Evolutionary conservation across 2,113 vertebrate genomes (phyloP), one percentile per base, ranked within the genome.

Genomic region (Microtus ochrogaster): DNA sequence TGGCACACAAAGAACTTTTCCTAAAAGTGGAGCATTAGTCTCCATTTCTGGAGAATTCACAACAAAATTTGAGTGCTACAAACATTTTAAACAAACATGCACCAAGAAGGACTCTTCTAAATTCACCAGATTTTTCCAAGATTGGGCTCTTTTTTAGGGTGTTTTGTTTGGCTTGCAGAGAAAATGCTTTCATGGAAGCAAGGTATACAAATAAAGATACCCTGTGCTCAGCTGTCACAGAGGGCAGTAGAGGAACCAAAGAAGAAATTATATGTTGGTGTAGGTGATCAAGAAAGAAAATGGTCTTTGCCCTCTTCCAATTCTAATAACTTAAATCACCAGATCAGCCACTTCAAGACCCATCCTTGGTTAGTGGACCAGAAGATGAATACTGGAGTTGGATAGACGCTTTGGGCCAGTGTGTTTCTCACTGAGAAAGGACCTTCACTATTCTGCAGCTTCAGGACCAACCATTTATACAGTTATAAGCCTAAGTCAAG

Each of bases 161-260:
- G 30, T 33, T 16, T 36, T 70, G 33, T n/a, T 73, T 28, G 73
- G 24, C 73, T 76, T 44, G 41, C 36, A 63, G 30, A 61, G 44
- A 90, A 92, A 86, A 95, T 39, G 74, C 47, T 90, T 94, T 92
- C 70, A 65, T 83, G 84, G 63, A 72, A 13, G 14, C 68, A 55
- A 21, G 39, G 41, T 13, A 8, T 49, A 3, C 3, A 8, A 52
- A 9, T 52, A 28, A 52, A 49, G 47, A 41, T 49, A 33, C 28
- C 76, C 76, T 33, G n/a, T n/a, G 33, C 14, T 10, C 0, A 5
- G n/a, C 61, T 65, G 22, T 8, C 44, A 39, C 47, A 72, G 49
- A 82, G 19, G 58, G 44, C 24, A 70, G 26, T 58, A 19, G 24
- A 55, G 77, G 1, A 1, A 61, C 5, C 28, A 72, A 47, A 47